Evolutionary conservation across 1,140 invertebrate species (phyloP), one percentile per base, ranked within the genome.

Genomic region (Ostrea denselamellosa): DNA sequence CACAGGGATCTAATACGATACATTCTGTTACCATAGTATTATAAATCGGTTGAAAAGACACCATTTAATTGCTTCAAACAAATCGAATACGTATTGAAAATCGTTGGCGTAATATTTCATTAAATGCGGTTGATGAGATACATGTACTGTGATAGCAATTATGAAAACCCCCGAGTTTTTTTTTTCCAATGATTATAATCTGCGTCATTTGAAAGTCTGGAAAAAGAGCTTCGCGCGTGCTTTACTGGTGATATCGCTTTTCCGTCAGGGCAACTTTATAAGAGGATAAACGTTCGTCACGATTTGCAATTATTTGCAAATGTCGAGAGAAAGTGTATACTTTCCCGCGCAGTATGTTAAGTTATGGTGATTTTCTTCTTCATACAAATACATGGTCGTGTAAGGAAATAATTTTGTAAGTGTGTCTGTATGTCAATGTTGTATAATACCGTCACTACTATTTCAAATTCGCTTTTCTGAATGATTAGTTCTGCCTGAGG

Each of bases 251-350:
- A 77, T 77, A 77, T 77, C 68, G 68, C 68, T 77, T 77, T 77
- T 77, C 68, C 68, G 68, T 77, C 68, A 77, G 68, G 68, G 25
- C 68, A 28, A 34, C 68, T 77, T 28, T 77, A 28, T 77, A 77
- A 77, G 68, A 77, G 68, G 68, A 25, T 77, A 77, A 77, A 14
- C 68, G 22, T 28, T 77, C 68, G 68, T 77, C 68, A 77, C 68
- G 68, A 77, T 77, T 77, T 77, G 68, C 68, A 77, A 77, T 77
- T 28, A 77, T 77, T 77, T 77, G 25, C 68, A 77, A 77, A 77
- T 77, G 68, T 77, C 68, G 25, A 77, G 68, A 25, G 25, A 77
- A 77, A 77, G 25, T 28, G 68, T 28, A 28, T 62, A 19, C 28
- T 77, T 77, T 77, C 28, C 68, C 68, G 68, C 68, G 68, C 28